Evolutionary conservation across 2,888 invertebrate genomes (phyloP), one percentile per base, ranked within the genome.

Genomic region (Slavum lentiscoides): DNA sequence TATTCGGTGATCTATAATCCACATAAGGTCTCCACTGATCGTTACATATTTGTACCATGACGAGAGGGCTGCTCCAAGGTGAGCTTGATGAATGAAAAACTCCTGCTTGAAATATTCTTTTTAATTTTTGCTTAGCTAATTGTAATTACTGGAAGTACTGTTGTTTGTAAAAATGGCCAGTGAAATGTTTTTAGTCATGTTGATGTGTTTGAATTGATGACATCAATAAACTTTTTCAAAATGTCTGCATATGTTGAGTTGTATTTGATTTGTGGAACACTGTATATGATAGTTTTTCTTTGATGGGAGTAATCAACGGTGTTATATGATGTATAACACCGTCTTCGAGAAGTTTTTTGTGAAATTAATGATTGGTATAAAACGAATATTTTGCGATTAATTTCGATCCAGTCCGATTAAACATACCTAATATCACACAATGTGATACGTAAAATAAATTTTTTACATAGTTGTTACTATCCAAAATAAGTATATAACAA

Each of bases 11-110:
- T 2, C 85, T 68, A 55, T 85, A 85, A 67, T 86, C 85, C 5
- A 85, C 85, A 73, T 85, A 85, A 0, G 84, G 84, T 2, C 85
- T 55, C 84, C 84, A 84, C 1, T 82, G 72, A 21, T 84, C 84
- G 7, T 82, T 62, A 61, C 82, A 80, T 82, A 85, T 85, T 19
- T 82, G 83, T 13, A 83, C 84, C 64, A 85, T 69, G 76, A 85
- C 86, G 0, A 88, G 83, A 2, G 86, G 87, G 66, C 85, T 86
- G 0, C 87, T 84, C 87, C 86, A 88, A 3, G 84, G 83, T 59
- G 86, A 86, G 7, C 85, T 85, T 0, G 87, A 87, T 0, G 86
- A 87, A 5, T 87, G 84, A 58, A 86, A 86, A 17, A 87, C 86
- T 0, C 87, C 87, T 30, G 84, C 82, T 30, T 87, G 84, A 11